These are phyloP conservation scores for Campoplex nolae DNA, from an alignment of 2,888 invertebrate species.

Conservation along the genomic window DNA sequence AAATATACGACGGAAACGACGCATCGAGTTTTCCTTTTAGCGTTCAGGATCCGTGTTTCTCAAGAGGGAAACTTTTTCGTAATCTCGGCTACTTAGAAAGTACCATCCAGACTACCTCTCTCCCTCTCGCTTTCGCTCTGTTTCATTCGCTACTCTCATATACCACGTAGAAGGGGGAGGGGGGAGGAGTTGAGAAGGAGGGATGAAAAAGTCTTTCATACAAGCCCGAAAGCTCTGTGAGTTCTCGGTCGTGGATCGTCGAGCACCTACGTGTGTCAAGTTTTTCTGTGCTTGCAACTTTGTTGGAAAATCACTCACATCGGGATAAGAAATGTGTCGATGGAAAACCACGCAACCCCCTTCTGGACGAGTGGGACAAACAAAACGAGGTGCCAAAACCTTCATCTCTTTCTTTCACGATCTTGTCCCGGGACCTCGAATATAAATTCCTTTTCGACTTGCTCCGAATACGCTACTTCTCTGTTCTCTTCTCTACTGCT, in stretches of 20 bases:
- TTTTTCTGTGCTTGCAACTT: slow-evolving; percentile 56
- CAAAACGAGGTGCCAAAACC: slow-evolving; percentile 52
- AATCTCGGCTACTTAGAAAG: slow-evolving; percentile 67
- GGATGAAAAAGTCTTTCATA: slow-evolving; percentile 55
- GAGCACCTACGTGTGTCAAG: slow-evolving; percentile 59
- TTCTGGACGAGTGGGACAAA: slow-evolving; percentile 28
- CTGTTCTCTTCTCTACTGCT: background rate
- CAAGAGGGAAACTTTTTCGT: slow-evolving; percentile 64
- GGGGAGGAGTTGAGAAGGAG: background rate
- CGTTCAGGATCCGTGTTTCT: slow-evolving; percentile 40
- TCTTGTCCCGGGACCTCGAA: slow-evolving; percentile 59
- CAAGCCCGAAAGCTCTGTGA: slow-evolving; percentile 48
- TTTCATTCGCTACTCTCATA: slow-evolving; percentile 41
- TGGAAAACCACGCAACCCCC: slow-evolving; percentile 22
- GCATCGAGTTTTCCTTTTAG: slow-evolving; percentile 43
- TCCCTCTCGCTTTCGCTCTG: background rate
- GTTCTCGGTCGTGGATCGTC: slow-evolving; percentile 49
- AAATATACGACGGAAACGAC: slow-evolving; percentile 20
- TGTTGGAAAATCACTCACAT: slow-evolving; percentile 58
- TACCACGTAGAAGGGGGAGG: slow-evolving; percentile 9
- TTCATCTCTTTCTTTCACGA: slow-evolving; percentile 45
- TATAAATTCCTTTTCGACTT: slow-evolving; percentile 65
- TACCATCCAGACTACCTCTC: slow-evolving; percentile 24
- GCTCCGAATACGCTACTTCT: slow-evolving; percentile 46
- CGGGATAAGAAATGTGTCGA: slow-evolving; percentile 12